These are phyloP conservation scores for Dermochelys coriacea DNA, from an alignment of 2,797 vertebrate genomes.

Conservation along the genomic window DNA sequence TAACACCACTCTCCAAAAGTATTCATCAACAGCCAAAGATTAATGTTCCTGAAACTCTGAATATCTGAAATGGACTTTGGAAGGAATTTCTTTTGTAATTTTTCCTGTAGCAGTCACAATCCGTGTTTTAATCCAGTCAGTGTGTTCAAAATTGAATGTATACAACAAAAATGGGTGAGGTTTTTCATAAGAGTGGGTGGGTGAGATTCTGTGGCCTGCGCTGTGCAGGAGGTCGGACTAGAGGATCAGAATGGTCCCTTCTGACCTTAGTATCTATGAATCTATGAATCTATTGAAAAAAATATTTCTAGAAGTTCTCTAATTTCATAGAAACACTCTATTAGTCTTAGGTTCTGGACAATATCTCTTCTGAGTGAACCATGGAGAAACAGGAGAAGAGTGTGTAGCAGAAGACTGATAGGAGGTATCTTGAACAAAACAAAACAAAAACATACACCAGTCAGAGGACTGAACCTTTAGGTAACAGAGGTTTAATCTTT, in stretches of 20 bases:
- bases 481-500: neutral
- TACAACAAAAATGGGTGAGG: neutral
- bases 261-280: too few species aligned
- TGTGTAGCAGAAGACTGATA: neutral
- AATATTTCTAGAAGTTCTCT: neutral
- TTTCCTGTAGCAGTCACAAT: accelerated
- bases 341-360: neutral
- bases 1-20: neutral
- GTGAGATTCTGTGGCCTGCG: too few species aligned
- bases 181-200: too few species aligned
- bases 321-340: neutral
- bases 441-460: too few species aligned
- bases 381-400: neutral
- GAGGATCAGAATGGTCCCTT: too few species aligned
- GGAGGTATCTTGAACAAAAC: too few species aligned
- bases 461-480: neutral
- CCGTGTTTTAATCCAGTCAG: neutral
- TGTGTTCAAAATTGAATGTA: accelerated
- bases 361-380: neutral
- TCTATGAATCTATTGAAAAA: too few species aligned
- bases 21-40: neutral
- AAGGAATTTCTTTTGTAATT: neutral
- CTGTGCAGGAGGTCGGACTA: too few species aligned
- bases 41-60: neutral
- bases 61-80: neutral